Evolutionary conservation across 1,140 invertebrate species (phyloP), one percentile per base, ranked within the genome.

Genomic region (Dryas iulia): DNA sequence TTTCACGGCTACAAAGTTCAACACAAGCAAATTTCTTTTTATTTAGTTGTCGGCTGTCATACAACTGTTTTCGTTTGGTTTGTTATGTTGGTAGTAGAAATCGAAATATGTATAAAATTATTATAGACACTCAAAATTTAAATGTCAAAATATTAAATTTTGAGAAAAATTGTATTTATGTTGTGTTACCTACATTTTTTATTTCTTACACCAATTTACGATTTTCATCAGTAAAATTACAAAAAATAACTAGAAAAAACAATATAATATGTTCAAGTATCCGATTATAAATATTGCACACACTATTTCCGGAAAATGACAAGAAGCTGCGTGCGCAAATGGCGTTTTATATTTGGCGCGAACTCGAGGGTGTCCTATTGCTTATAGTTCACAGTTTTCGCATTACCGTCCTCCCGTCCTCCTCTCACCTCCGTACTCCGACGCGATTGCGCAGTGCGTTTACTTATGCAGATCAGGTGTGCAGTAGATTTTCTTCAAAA

Each of bases 1-100:
- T 91, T 91, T 92, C 79, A 79, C 81, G 72, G 79, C 85, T 82
- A 80, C 87, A 83, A 92, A 92, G 86, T 91, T 93, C 77, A 89
- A 86, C 82, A 72, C 79, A 84, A 86, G 81, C 78, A 86, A 84
- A 83, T 82, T 84, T 81, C 72, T 89, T 84, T 82, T 87, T 84
- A 81, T 86, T 83, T 81, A 79, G 71, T 72, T 82, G 77, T 82
- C 81, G 79, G 69, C 71, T 82, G 81, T 78, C 75, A 79, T 75
- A 47, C 39, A 47, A 47, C 74, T 69, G 56, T 57, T 64, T 60
- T 74, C 4, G 11, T 52, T 26, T 10, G 14, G 18, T 8, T 59
- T 14, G 35, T 59, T 8, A 79, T 72, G 76, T 78, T 84, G 77
- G 77, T 74, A 77, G 11, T 33, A 39, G 25, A 58, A 52, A 71